phyloP scores from a whole-genome alignment of 2,888 invertebrate genomes.

The Zhengitettix transpicula region DNA sequence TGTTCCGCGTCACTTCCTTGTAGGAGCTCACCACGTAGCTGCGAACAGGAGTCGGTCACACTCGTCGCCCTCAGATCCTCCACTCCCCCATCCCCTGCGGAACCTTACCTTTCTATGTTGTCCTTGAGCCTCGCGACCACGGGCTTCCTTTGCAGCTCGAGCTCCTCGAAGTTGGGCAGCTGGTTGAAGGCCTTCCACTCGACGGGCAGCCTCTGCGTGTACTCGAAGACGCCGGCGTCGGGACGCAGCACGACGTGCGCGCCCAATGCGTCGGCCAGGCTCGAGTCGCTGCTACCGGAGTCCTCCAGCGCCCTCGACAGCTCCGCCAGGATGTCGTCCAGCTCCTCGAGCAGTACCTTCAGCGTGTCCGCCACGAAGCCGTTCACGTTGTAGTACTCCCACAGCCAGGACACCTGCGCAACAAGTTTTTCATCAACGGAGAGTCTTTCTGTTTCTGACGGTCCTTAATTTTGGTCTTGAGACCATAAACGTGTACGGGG shows the following conservation, averaged over 20 bases:
- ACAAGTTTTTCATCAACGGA: too few relatives aligned
- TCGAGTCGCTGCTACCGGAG: slow-evolving; percentile 1
- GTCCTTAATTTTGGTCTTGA: too few relatives aligned
- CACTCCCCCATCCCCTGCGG: too few relatives aligned
- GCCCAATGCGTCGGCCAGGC: background rate
- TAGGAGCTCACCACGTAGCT: too few relatives aligned
- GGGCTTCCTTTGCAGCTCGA: slow-evolving; percentile 4
- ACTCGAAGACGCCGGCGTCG: slow-evolving; percentile 17
- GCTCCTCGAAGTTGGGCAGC: slow-evolving; percentile 16
- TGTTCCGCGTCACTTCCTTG: background rate
- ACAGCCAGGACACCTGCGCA: slow-evolving; percentile 10
- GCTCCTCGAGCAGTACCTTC: slow-evolving; percentile 12
- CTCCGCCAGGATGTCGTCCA: slow-evolving; percentile 15
- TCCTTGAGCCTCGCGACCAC: background rate
- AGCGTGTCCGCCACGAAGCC: slow-evolving; percentile 12
- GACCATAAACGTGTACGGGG: too few relatives aligned
- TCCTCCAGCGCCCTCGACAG: slow-evolving; percentile 12
- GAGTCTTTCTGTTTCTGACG: too few relatives aligned
- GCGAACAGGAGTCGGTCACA: too few relatives aligned
- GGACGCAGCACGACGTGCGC: slow-evolving; percentile 14
- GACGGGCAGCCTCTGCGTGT: slow-evolving; percentile 18
- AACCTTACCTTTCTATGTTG: too few relatives aligned
- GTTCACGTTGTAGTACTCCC: slow-evolving; percentile 13
- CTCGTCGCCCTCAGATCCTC: too few relatives aligned
- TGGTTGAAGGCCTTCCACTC: slow-evolving; percentile 20